Evolutionary conservation across 2,797 vertebrate species (phyloP).

Genomic region (Halcyon badia): DNA sequence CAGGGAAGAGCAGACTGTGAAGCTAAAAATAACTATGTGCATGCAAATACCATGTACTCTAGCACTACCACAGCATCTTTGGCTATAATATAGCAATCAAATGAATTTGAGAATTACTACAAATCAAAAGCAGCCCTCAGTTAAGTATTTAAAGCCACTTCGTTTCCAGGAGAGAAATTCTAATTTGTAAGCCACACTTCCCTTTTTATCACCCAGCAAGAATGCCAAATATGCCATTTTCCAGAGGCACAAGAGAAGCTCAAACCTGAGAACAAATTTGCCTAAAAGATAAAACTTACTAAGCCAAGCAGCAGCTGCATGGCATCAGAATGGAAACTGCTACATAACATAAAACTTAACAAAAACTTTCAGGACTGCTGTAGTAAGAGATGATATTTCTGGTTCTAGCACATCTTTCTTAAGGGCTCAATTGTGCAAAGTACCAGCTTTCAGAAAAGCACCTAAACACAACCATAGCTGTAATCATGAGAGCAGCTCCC

Average conservation of each 20-base stretch:
- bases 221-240: slow-evolving; percentile 3
- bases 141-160: neutral
- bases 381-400: neutral
- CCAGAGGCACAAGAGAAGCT: neutral
- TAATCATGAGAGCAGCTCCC: neutral
- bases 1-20: slow-evolving; percentile 11
- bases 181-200: neutral
- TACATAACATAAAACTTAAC: neutral
- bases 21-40: slow-evolving; percentile 44
- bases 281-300: neutral
- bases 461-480: neutral
- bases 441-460: neutral
- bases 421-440: neutral
- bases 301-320: neutral
- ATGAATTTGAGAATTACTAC: neutral
- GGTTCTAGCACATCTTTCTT: neutral
- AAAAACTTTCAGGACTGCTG: neutral
- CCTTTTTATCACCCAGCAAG: neutral
- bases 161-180: neutral
- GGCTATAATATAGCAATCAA: neutral
- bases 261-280: neutral
- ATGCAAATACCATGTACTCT: slow-evolving; percentile 16
- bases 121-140: neutral
- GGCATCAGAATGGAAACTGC: neutral
- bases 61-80: neutral